Percentiles rank a stretch among this genome's conserved stretches.
These are phyloP conservation scores for Drosophila mimetica DNA, from an alignment of 2,888 invertebrate genomes.

Conservation along the genomic window DNA sequence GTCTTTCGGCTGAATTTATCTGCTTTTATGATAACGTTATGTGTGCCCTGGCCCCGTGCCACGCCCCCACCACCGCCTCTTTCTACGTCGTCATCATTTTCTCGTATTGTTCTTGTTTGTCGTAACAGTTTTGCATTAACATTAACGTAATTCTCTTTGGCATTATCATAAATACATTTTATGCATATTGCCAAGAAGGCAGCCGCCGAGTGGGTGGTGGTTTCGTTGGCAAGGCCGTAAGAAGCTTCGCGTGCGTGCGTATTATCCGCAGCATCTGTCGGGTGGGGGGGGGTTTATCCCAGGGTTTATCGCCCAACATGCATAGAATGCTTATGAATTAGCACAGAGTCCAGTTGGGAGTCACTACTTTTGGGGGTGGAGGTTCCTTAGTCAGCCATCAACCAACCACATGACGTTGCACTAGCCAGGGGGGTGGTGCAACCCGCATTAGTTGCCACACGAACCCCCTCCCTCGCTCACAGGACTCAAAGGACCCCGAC, in stretches of 20 bases:
- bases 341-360: constrained; percentile 11
- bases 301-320: constrained; percentile 55
- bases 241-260: constrained; percentile 7
- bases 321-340: constrained; percentile 61
- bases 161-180: constrained; percentile 83
- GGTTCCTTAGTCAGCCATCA: not conserved
- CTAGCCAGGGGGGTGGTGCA: not conserved
- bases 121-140: constrained; percentile 81
- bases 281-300: constrained; percentile 42
- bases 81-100: constrained; percentile 62
- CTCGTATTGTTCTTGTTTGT: constrained; percentile 76
- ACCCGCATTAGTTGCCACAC: constrained; percentile 24
- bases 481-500: not conserved
- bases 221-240: not conserved
- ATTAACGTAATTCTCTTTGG: constrained; percentile 80
- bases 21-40: constrained; percentile 76
- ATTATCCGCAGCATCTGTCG: constrained; percentile 43
- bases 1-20: constrained; percentile 75
- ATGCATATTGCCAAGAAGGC: constrained; percentile 73
- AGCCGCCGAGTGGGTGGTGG: constrained; percentile 1
- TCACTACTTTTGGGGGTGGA: not conserved
- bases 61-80: not conserved
- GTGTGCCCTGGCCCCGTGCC: constrained; percentile 4
- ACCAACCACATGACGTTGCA: constrained; percentile 20
- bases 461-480: not conserved